Evolutionary conservation across 2,113 vertebrate genomes (phyloP), one percentile per base, ranked within the genome.

Genomic region (Ornithorhynchus anatinus): DNA sequence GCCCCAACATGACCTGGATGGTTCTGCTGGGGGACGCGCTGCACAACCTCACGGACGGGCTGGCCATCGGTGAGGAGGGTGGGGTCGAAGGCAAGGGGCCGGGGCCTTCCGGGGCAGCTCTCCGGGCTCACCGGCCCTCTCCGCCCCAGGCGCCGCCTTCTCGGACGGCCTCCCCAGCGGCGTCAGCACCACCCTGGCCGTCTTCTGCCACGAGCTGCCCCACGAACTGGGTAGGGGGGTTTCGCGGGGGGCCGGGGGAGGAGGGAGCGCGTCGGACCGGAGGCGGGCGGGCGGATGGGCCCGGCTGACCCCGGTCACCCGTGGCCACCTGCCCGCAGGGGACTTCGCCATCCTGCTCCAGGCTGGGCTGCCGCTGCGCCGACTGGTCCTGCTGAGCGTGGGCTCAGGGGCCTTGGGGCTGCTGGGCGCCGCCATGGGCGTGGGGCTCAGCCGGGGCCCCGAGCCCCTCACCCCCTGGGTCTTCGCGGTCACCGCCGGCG

Each of bases 191-290:
- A 88, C 93, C 0, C 70, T 95, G 20, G 95, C 95, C 0, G 95
- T 95, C 45, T 93, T 95, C 70, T 96, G 95, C 67, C 95, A 96
- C 0, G 95, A 95, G 77, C 73, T 95, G 51, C 95, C 94, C 38
- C 95, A 95, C 1, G 95, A 96, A 71, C 86, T 96, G 27, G 95
- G 94, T 95, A 86, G 47, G 86, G 25, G 3, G 16, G 11, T 7
- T 53, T 25, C 38, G n/a, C 8, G 19, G 20, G 31, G 33, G 10
- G 11, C 17, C 2, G 13, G 53, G 13, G 37, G 15, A 35, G 4
- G 9, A n/a, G n/a, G n/a, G n/a, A n/a, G n/a, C n/a, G n/a, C n/a
- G n/a, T n/a, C n/a, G n/a, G n/a, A n/a, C n/a, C n/a, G n/a, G n/a
- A n/a, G n/a, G n/a, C 23, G 8, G 54, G 52, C 22, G 44, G 27